A percentile compares a stretch with the other conserved stretches of the same genome.
Evolutionary conservation across 2,888 invertebrate genomes (phyloP).

Genomic region (Rosalia funebris): DNA sequence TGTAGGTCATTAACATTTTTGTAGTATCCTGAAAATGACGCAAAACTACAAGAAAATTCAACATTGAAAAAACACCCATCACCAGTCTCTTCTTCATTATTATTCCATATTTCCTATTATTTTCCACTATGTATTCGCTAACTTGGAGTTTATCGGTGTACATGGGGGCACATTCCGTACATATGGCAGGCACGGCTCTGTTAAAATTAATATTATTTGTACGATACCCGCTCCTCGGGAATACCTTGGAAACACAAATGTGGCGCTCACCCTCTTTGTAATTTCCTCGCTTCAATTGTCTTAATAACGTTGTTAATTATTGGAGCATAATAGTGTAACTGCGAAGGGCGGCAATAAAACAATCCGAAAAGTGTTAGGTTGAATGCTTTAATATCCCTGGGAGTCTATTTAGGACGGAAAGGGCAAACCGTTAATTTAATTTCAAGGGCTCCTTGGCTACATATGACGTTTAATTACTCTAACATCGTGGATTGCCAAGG

Average conservation of each 20-base stretch:
- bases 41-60: no score
- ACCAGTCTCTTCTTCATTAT: no score
- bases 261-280: not conserved
- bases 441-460: slow-evolving; percentile 25
- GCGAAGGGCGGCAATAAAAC: slow-evolving; percentile 16
- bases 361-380: slow-evolving; percentile 18
- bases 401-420: slow-evolving; percentile 29
- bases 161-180: no score
- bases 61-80: no score
- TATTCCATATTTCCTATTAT: no score
- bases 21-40: no score
- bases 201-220: no score
- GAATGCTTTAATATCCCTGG: slow-evolving; percentile 25
- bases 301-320: slow-evolving; percentile 21
- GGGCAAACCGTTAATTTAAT: slow-evolving; percentile 33
- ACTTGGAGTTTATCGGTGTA: no score
- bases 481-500: slow-evolving; percentile 21
- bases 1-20: no score
- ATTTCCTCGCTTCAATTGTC: not conserved
- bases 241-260: not conserved
- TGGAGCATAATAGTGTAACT: slow-evolving; percentile 1
- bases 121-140: no score
- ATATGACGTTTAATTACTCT: slow-evolving; percentile 33
- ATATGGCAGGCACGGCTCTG: no score
- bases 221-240: no score